Percentiles rank a stretch among this genome's conserved stretches.
These are phyloP conservation scores for Amblyopsis rosae DNA, from an alignment of 2,113 vertebrate genomes.

Conservation along the genomic window DNA sequence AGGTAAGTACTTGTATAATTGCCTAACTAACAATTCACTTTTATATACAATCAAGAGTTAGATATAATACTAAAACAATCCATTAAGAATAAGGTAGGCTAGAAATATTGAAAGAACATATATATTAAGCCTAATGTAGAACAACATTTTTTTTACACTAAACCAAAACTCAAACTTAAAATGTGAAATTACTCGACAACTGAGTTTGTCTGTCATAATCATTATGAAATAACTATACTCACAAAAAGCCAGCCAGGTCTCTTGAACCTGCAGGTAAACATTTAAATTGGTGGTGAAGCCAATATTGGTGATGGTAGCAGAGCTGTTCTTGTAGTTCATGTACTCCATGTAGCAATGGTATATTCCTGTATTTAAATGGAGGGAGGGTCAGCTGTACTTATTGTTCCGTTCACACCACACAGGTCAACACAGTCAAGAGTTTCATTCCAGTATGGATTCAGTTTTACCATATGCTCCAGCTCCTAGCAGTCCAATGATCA, in stretches of 20 bases:
- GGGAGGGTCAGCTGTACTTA: neutral
- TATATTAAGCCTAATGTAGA: neutral
- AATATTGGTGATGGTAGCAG: conserved; percentile 66
- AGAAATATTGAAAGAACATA: neutral
- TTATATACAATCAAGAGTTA: too few species aligned
- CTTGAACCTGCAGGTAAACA: conserved; percentile 80
- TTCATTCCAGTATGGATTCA: neutral
- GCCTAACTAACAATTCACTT: too few species aligned
- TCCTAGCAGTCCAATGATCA: conserved; percentile 80
- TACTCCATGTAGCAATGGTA: conserved; percentile 89
- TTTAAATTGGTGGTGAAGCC: conserved; percentile 83
- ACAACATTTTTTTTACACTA: neutral
- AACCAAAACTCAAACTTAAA: neutral
- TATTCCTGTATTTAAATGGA: conserved; percentile 72
- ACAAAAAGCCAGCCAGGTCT: conserved; percentile 90
- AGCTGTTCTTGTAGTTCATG: conserved; percentile 44
- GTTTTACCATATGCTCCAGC: conserved; percentile 82
- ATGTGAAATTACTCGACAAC: neutral
- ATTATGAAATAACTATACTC: conserved; percentile 55
- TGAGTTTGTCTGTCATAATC: neutral
- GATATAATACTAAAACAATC: too few species aligned
- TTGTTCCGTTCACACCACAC: neutral
- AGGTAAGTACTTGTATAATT: neutral
- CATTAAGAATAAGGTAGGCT: neutral
- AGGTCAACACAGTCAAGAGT: neutral